Evolutionary conservation across 2,888 invertebrate species (phyloP), one percentile per base, ranked within the genome.

Genomic region (Cyaniris semiargus): DNA sequence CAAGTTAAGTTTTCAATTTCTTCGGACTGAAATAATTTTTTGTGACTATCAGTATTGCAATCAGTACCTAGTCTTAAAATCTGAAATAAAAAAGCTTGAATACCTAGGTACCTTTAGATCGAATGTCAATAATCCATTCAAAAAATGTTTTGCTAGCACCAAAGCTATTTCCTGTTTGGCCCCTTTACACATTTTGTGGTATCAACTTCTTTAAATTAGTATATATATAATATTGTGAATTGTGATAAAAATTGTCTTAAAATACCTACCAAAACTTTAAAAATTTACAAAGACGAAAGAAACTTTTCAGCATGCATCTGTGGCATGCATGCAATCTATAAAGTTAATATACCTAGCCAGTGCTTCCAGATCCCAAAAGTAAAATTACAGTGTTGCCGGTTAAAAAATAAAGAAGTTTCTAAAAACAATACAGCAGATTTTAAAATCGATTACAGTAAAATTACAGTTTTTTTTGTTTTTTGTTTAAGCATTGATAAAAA

Each of bases 1-100:
- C 94, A 95, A 48, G 85, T 85, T 80, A 94, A 84, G 27, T 77
- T 48, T 77, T 83, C 77, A n/a, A 89, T 79, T 74, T 90, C 87
- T 60, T 86, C 80, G 1, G 80, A 56, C 93, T 93, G 81, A 78
- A 91, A 90, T n/a, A 38, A 70, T 23, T 8, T 76, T 38, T 66
- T 66, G 66, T 27, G 5, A 27, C n/a, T n/a, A n/a, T n/a, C 15
- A 66, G 13, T 60, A 23, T 23, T 23, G 34, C 34, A n/a, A n/a
- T n/a, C n/a, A n/a, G n/a, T n/a, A n/a, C n/a, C n/a, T n/a, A n/a
- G n/a, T n/a, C n/a, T n/a, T n/a, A n/a, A n/a, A n/a, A n/a, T n/a
- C 23, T 13, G 13, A 23, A 23, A 60, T 23, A 23, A 23, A 60
- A 60, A 60, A 60, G 23, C 60, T 13, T 13, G 10, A 60, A 23